A percentile compares a stretch with the other conserved stretches of the same genome.
These are phyloP conservation scores for Myotis yumanensis DNA, from an alignment of 2,113 vertebrate genomes.

Conservation along the genomic window DNA sequence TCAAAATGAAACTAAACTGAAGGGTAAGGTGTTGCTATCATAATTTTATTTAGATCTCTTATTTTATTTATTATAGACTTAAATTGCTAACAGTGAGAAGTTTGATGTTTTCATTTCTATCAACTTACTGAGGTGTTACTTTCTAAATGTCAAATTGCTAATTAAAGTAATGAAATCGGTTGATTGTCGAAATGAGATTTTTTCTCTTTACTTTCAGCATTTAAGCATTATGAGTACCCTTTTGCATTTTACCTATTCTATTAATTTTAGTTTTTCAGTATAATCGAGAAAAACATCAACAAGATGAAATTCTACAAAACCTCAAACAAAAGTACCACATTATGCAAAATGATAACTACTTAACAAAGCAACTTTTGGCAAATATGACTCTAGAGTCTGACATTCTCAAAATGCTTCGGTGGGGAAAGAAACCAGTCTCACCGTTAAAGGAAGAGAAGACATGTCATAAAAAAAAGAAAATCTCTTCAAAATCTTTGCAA, in stretches of 20 bases:
- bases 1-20: background rate
- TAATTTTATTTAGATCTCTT: constrained; percentile 29
- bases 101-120: background rate
- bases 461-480: accelerated
- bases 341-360: background rate
- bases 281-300: constrained; percentile 40
- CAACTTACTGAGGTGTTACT: constrained; percentile 16
- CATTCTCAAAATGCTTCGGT: background rate
- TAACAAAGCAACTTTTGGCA: background rate
- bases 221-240: background rate
- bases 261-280: constrained; percentile 64
- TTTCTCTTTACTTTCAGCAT: background rate
- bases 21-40: background rate
- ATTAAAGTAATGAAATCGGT: constrained; percentile 21
- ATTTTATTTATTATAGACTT: background rate
- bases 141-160: constrained; percentile 56
- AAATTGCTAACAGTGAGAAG: background rate
- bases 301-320: background rate
- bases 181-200: background rate
- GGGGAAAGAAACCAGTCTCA: accelerated
- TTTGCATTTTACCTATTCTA: background rate
- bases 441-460: accelerated
- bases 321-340: background rate
- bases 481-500: background rate
- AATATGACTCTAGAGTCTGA: background rate